phyloP scores from a whole-genome alignment of 1,140 invertebrate species.

The Idris sp. region DNA sequence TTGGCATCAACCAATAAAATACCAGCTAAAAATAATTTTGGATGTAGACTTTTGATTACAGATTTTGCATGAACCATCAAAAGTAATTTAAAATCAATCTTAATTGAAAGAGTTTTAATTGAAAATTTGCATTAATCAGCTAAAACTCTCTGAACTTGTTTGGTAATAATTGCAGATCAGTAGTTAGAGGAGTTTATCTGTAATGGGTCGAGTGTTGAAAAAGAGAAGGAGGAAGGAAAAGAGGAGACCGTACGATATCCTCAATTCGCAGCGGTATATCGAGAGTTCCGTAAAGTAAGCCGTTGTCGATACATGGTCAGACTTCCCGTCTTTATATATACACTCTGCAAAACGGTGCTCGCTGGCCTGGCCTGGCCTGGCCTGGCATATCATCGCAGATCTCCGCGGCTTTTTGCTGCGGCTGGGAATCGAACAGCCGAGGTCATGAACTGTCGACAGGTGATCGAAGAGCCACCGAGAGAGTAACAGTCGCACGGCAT shows the following conservation, averaged over 20 bases:
- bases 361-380: constrained; percentile 48
- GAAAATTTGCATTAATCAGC: too few relatives aligned
- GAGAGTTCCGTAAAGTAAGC: constrained; percentile 69
- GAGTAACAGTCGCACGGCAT: constrained; percentile 53
- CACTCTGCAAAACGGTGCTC: constrained; percentile 59
- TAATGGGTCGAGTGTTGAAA: constrained; percentile 9
- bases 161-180: too few relatives aligned
- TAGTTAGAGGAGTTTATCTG: constrained; percentile 8
- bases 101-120: too few relatives aligned
- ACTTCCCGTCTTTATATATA: constrained; percentile 65
- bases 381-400: constrained; percentile 52
- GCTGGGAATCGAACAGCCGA: constrained; percentile 67
- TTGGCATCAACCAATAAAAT: too few relatives aligned
- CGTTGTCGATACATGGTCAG: constrained; percentile 63
- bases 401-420: constrained; percentile 58
- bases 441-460: constrained; percentile 69
- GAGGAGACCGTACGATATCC: constrained; percentile 44
- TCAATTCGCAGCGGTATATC: constrained; percentile 62
- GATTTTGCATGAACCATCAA: too few relatives aligned
- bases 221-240: constrained; percentile 12
- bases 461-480: constrained; percentile 61
- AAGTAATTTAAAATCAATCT: too few relatives aligned
- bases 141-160: too few relatives aligned
- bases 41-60: too few relatives aligned
- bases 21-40: too few relatives aligned